phyloP scores from a whole-genome alignment of 2,797 vertebrate genomes.

The Tachyglossus aculeatus region DNA sequence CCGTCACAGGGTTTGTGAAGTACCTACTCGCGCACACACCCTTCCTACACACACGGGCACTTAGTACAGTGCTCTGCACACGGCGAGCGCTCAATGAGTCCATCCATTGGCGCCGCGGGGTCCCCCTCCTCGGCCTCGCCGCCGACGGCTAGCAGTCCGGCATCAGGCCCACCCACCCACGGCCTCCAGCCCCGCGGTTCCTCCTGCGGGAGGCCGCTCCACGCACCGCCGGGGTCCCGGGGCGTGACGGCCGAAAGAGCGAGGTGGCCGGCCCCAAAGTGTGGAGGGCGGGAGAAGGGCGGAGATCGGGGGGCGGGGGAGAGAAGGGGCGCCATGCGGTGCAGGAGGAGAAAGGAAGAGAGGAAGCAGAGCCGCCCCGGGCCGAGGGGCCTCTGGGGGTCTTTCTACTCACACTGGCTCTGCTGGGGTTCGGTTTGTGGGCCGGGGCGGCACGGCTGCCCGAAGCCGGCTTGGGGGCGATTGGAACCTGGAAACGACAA shows the following conservation, averaged over 20 bases:
- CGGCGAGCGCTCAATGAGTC: too few relatives aligned
- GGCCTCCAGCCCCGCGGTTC: too few relatives aligned
- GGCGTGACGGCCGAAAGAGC: background rate
- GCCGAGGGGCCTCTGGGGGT: background rate
- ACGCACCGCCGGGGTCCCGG: too few relatives aligned
- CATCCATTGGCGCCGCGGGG: too few relatives aligned
- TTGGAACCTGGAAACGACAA: slow-evolving; percentile 34
- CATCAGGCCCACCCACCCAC: too few relatives aligned
- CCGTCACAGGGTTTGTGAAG: too few relatives aligned
- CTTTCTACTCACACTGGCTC: slow-evolving; percentile 9
- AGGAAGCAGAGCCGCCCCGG: background rate
- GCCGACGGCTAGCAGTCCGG: too few relatives aligned
- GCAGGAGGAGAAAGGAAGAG: background rate
- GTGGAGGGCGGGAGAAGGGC: background rate
- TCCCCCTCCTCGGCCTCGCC: too few relatives aligned
- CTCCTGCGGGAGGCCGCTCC: too few relatives aligned
- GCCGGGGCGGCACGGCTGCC: background rate
- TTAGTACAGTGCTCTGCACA: too few relatives aligned
- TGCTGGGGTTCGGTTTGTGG: slow-evolving; percentile 23
- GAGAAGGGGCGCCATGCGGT: background rate
- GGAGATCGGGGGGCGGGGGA: background rate
- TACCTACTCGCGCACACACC: too few relatives aligned
- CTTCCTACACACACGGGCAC: too few relatives aligned
- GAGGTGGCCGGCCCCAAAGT: background rate
- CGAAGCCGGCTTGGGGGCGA: slow-evolving; percentile 10